Base-by-base conservation (phyloP, 2,888 invertebrate genomes). In the Cylindroiulus punctatus region DNA sequence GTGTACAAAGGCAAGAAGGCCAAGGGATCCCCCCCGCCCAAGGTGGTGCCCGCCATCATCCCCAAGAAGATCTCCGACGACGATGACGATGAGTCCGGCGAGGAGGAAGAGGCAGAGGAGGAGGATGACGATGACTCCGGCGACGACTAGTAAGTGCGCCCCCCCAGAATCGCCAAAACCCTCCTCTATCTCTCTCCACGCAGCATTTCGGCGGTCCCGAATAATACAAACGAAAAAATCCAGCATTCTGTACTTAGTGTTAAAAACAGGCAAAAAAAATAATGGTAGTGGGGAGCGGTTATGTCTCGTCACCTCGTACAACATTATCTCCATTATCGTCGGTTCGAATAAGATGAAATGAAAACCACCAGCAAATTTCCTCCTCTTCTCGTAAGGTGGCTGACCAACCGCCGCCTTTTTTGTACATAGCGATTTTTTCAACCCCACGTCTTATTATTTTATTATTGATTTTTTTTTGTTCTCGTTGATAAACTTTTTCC, bases 1-100 rank as follows among this genome's bases (percentile, higher is more conserved):
- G 95, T 95, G 86, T 96, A 96, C 92, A 96, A 96, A 92, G 87
- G 87, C 32, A 95, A 95, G 92, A 94, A 94, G 89, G 90, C 91
- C 88, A 92, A 92, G 90, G 85, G 65, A 22, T 17, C 86, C n/a
- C 47, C 86, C 19, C 85, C 86, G 22, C 40, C 81, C 40, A 87
- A 87, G 76, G 83, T 40, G 30, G 81, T 81, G 84, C 87, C 92
- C 88, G 92, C 92, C 85, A 90, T 92, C 88, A 90, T 90, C 88
- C 89, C 89, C 88, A 88, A 88, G 86, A 92, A 91, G 88, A 91
- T 91, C 89, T 93, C 88, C 40, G 88, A 87, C 26, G 87, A 88
- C n/a, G 88, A 88, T 19, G 89, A 89, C 89, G 91, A 86, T 30
- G 88, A 88, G n/a, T 88, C 88, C 52, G 88, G 88, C 26, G 87